Evolutionary conservation across 2,888 invertebrate species (phyloP), one percentile per base, ranked within the genome.

Genomic region (Chirona hameri): DNA sequence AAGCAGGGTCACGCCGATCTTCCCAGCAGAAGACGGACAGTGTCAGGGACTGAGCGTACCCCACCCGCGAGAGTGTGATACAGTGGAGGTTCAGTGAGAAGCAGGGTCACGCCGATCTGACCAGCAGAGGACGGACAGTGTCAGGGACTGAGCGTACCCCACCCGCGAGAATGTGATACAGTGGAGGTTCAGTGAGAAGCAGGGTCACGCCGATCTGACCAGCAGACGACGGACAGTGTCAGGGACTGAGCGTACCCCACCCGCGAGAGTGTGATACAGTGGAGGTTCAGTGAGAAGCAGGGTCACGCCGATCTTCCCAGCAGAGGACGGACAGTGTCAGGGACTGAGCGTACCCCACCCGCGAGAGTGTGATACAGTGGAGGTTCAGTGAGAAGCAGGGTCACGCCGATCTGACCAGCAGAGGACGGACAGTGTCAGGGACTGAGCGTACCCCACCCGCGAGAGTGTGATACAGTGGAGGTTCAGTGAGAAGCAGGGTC

Each of bases 341-440:
- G 4, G 7, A 7, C 39, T 39, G 39, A 39, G 39, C 39, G 39
- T 39, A 7, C 7, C 39, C 39, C 39, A 39, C 39, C 39, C 39
- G 39, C 39, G 7, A 5, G 39, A 39, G 4, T 39, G 39, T 39
- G 39, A 39, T 39, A 39, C 39, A 39, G 39, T 39, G 39, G 39
- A 39, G 39, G 39, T 39, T n/a, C 4, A 85, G 46, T 7, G 85
- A 86, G 84, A 29, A 86, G 21, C 24, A 96, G 88, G 82, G 93
- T 88, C 86, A 96, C 92, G 86, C 94, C 91, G 82, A 92, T 87
- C 83, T 94, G 87, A 84, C 93, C 92, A 94, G 93, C 86, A 96
- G 89, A 84, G 5, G 65, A 18, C 21, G 3, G 24, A 7, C 39
- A 39, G 39, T 2, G 39, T 39, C 7, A 39, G 39, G 4, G 7